Base-by-base conservation (phyloP, 2,797 vertebrate genomes). In the Telmatherina bonti region DNA sequence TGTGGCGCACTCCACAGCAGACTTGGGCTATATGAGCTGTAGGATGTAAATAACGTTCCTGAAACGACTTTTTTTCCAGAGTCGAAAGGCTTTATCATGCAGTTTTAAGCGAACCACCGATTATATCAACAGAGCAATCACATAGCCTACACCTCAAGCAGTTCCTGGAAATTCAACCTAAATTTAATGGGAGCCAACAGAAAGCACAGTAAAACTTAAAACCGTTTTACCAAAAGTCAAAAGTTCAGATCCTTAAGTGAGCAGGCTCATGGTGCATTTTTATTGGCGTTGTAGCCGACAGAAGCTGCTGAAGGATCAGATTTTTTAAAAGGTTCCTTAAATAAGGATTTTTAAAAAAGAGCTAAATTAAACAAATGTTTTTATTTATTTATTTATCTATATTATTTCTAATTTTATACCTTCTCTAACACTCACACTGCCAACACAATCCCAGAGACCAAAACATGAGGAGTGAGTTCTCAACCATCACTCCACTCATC, bases 1-100 rank as follows among this genome's bases (percentile, higher is more conserved):
- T 65, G 64, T 74, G 76, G 71, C 43, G 64, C 51, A 65, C 49
- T 11, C 47, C 47, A 26, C 47, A 51, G 9, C 47, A 2, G 4
- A 8, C 20, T 16, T 43, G 41, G 8, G 61, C 24, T 52, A 26
- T 31, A 3, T 31, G 7, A 7, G 30, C 3, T 31, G 36, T 27
- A 49, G 22, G 62, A 52, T 13, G 61, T 51, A 63, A 63, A 41
- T 10, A 35, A 65, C 51, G 15, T 4, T 11, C 38, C 51, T 53
- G 15, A 30, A 54, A 29, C 35, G 26, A 6, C 20, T 41, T 65
- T 41, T 22, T 65, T 41, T 22, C 8, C 3, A 24, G 5, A 13
- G n/a, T 24, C 4, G 26, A 26, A 26, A 45, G 20, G 43, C 20
- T 45, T 45, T 45, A 43, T 18, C 20, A 5, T 45, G 16, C n/a